These are phyloP conservation scores for Chlamydotis undulata DNA, from an alignment of 2,113 vertebrate species.

Conservation along the genomic window DNA sequence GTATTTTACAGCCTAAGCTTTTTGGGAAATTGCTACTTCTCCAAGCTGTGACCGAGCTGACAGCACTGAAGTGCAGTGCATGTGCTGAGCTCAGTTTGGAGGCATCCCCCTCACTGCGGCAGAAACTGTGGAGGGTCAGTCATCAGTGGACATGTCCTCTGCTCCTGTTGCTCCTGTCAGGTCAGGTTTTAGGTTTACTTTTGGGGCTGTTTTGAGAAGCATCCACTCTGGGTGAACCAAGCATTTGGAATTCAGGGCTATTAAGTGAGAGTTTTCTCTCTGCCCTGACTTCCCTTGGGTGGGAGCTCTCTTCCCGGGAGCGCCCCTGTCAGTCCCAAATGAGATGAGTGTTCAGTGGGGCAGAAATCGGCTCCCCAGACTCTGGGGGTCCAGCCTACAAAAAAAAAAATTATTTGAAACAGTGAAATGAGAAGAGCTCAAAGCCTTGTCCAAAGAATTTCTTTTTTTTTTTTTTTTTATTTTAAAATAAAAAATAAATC, in stretches of 20 bases:
- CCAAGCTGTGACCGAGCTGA: not conserved
- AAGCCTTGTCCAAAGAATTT: not conserved
- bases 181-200: not conserved
- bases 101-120: not conserved
- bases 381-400: not conserved
- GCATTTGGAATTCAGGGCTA: not conserved
- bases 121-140: not conserved
- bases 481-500: not conserved
- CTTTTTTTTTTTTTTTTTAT: not conserved
- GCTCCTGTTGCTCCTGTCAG: not conserved
- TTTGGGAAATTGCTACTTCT: not conserved
- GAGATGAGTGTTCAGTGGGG: not conserved
- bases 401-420: not conserved
- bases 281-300: not conserved
- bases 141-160: accelerated
- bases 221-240: not conserved
- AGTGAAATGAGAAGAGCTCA: not conserved
- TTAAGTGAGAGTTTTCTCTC: not conserved
- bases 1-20: not conserved
- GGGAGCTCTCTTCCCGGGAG: not conserved
- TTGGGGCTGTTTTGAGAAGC: not conserved
- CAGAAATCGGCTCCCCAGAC: not conserved
- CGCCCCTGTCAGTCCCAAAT: accelerated
- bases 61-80: not conserved
- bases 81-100: not conserved